Base-by-base conservation (phyloP, 2,888 invertebrate genomes). In the Portevinia maculata region DNA sequence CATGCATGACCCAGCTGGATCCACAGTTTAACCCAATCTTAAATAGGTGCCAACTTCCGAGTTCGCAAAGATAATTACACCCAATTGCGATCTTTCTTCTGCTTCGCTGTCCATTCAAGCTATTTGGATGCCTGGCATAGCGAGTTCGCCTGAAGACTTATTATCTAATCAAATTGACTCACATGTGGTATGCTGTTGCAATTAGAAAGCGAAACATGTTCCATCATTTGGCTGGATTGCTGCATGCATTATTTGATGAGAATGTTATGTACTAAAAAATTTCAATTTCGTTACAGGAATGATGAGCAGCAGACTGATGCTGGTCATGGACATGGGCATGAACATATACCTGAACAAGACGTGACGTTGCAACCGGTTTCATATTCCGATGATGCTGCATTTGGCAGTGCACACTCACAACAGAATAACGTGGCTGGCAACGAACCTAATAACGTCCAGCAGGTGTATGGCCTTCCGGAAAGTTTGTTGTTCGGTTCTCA, bases 331-430 rank as follows among this genome's bases (percentile, higher is more conserved):
- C 24, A 24, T 24, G n/a, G n/a, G n/a, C n/a, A n/a, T n/a, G n/a
- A n/a, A n/a, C n/a, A n/a, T n/a, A n/a, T n/a, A n/a, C 50, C 55
- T 52, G 32, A 50, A 69, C 46, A 46, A 4, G 39, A 8, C 7
- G 65, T 86, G 79, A 86, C 88, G 85, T 86, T 86, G 83, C 86
- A 88, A 85, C 86, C 86, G 2, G 74, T 85, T 11, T 73, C 85
- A 9, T 85, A 85, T 64, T 78, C 85, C 2, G 85, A 85, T 55
- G 71, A 69, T 19, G 44, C 74, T 48, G 62, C 69, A 4, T 57
- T 73, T 57, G 75, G 57, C 17, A 50, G 21, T 0, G 24, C 60
- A 13, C 79, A 48, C n/a, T n/a, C n/a, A n/a, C 62, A 86, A 1
- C 87, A 87, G 7, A 85, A 76, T 46, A 88, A 86, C 60, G 84